Conservation (phyloP, 2,797 vertebrate genomes). For the Scomberomorus guttatus region DNA sequence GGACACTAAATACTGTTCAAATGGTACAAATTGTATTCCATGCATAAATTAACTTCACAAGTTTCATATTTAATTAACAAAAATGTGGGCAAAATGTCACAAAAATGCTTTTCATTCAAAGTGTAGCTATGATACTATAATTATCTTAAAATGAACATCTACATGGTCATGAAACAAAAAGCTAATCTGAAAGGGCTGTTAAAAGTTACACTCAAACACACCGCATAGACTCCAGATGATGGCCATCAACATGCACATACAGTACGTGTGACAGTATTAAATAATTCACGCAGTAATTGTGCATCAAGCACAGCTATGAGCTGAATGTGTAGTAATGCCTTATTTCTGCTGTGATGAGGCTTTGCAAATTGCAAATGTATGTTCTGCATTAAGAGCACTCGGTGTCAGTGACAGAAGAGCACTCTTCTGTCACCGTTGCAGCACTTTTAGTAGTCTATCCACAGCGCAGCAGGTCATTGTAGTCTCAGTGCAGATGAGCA, state of each 20-base stretch:
- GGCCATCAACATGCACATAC: neutral
- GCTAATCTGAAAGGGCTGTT: neutral
- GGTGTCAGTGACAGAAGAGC: constrained; percentile 40
- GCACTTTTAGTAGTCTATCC: constrained; percentile 29
- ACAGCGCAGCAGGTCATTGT: constrained; percentile 43
- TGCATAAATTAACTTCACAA: no score
- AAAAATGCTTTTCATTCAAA: neutral
- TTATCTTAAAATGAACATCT: neutral
- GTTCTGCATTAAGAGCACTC: constrained; percentile 56
- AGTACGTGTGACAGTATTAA: constrained; percentile 2
- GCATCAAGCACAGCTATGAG: constrained; percentile 19
- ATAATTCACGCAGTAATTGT: constrained; percentile 24
- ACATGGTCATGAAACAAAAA: neutral
- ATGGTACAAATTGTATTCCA: neutral
- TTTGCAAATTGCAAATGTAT: constrained; percentile 47
- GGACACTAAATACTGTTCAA: no score
- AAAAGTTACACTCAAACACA: neutral
- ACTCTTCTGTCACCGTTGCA: constrained; percentile 45
- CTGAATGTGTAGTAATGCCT: constrained; percentile 25
- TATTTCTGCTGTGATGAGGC: constrained; percentile 28
- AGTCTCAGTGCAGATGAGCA: constrained; percentile 52
- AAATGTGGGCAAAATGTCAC: neutral
- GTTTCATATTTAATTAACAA: no score
- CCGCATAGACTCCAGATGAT: neutral
- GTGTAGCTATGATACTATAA: neutral